phyloP scores from a whole-genome alignment of 2,797 vertebrate species.

The Lepidocolaptes lacrymiger region DNA sequence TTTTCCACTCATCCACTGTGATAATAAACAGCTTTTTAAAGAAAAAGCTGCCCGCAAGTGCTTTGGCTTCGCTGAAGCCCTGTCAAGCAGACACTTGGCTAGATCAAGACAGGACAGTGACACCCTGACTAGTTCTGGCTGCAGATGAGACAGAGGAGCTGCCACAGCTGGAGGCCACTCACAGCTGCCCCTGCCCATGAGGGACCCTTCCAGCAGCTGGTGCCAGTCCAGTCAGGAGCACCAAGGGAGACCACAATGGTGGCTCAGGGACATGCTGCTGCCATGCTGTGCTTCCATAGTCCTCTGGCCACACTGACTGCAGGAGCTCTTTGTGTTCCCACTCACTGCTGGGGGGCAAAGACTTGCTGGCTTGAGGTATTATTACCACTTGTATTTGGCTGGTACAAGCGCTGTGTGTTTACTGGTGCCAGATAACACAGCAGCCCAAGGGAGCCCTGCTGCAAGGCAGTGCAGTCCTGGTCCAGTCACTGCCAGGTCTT shows the following conservation, averaged over 20 bases:
- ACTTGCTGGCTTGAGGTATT: not conserved
- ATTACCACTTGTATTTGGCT: not conserved
- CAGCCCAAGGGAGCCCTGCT: not conserved
- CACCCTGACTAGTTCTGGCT: not conserved
- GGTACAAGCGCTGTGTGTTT: not conserved
- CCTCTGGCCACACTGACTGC: not conserved
- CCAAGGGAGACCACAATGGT: accelerated
- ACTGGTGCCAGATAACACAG: not conserved
- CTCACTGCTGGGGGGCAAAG: not conserved
- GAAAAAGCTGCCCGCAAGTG: not conserved
- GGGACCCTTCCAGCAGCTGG: not conserved
- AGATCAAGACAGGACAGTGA: not conserved
- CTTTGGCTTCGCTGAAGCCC: not conserved
- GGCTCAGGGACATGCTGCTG: not conserved
- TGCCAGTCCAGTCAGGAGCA: not conserved
- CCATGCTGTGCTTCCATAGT: accelerated
- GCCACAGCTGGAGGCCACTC: not conserved
- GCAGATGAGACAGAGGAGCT: not conserved
- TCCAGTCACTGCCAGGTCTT: not conserved
- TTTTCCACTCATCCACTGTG: not conserved
- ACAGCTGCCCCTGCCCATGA: not conserved
- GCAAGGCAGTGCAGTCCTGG: accelerated
- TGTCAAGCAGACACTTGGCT: not conserved
- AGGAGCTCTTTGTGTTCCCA: not conserved
- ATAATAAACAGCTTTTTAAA: slow-evolving; percentile 34